These are phyloP conservation scores for Phymastichus coffea DNA, from an alignment of 1,140 invertebrate species.

Conservation along the genomic window DNA sequence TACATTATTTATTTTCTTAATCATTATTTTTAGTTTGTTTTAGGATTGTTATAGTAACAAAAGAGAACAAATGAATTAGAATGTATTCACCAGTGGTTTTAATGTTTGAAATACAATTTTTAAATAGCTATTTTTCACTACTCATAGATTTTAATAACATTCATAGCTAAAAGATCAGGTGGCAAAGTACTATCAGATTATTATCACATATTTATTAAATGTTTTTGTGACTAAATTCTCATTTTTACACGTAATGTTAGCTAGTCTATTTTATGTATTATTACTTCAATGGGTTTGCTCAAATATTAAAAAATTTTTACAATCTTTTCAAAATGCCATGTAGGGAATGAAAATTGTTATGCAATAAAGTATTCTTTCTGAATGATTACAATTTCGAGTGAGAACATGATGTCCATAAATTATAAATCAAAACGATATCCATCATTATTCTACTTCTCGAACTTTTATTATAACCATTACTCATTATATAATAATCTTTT, in stretches of 20 bases:
- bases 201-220: slow-evolving; percentile 25
- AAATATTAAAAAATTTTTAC: no score
- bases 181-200: slow-evolving; percentile 16
- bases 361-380: slow-evolving; percentile 1
- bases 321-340: slow-evolving; percentile 23
- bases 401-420: slow-evolving; percentile 13
- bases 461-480: slow-evolving; percentile 24
- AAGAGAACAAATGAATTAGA: slow-evolving; percentile 11
- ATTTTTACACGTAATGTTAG: slow-evolving; percentile 8
- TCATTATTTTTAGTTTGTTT: slow-evolving; percentile 10
- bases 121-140: slow-evolving; percentile 25
- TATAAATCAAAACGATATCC: slow-evolving; percentile 8
- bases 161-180: slow-evolving; percentile 22
- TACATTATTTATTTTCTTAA: slow-evolving; percentile 21
- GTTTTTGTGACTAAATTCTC: slow-evolving; percentile 19
- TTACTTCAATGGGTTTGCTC: no score
- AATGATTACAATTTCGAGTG: slow-evolving; percentile 22
- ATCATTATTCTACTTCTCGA: slow-evolving; percentile 6
- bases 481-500: slow-evolving; percentile 24
- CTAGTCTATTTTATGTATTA: neutral
- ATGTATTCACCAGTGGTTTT: slow-evolving; percentile 6
- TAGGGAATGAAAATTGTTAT: slow-evolving; percentile 25
- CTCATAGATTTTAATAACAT: slow-evolving; percentile 21
- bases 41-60: slow-evolving; percentile 16
- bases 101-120: slow-evolving; percentile 23